Conservation (phyloP, 2,888 invertebrate genomes). For the Neria commutata region DNA sequence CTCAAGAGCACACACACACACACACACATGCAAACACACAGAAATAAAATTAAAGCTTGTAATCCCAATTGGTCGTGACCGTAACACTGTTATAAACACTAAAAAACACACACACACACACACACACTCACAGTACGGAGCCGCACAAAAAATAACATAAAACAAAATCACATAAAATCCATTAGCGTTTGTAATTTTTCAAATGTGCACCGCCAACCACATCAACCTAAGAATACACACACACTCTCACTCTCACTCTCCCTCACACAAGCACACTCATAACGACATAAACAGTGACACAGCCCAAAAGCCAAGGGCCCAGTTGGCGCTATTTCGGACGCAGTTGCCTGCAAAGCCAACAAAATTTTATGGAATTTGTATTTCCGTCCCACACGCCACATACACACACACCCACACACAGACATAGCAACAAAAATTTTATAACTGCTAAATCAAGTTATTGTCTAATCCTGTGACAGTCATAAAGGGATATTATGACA, state of each 20-base stretch:
- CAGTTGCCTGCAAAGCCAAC: no score
- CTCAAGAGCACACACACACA: no score
- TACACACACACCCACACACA: background rate
- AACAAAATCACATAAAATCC: conserved; percentile 6
- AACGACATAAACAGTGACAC: background rate
- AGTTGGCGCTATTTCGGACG: no score
- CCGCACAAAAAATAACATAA: background rate
- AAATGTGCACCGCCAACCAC: no score
- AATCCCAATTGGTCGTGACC: background rate
- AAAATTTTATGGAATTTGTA: no score
- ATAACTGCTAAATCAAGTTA: conserved; percentile 18
- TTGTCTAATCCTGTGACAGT: conserved; percentile 15
- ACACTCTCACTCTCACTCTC: no score
- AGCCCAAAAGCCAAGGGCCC: no score
- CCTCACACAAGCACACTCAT: background rate
- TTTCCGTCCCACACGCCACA: no score
- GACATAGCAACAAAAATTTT: background rate
- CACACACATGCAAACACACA: background rate
- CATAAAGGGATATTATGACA: conserved; percentile 12
- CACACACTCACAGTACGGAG: no score
- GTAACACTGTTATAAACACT: background rate
- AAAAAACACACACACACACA: background rate
- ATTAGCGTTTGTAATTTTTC: conserved; percentile 9
- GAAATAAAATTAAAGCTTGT: background rate
- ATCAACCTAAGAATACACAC: no score